phyloP scores from a whole-genome alignment of 2,888 invertebrate genomes.

The Zeuzera pyrina region DNA sequence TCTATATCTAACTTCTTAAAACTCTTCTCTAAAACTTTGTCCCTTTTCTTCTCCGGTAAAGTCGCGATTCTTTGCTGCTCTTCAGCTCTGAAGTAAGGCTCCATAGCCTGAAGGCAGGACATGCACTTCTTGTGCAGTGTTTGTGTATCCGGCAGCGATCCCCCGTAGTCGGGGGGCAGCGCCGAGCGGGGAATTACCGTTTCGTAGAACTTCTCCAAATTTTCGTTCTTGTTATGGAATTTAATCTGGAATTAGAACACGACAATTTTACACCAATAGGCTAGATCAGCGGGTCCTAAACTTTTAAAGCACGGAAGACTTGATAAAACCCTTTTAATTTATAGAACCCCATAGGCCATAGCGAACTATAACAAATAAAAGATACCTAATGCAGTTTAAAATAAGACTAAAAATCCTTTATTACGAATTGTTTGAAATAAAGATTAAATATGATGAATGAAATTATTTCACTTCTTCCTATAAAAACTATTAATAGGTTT shows the following conservation, averaged over 20 bases:
- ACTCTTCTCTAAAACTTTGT: conserved; percentile 76
- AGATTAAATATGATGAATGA: too few species aligned
- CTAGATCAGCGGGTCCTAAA: too few species aligned
- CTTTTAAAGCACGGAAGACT: too few species aligned
- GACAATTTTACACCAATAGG: too few species aligned
- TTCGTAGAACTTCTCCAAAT: conserved; percentile 70
- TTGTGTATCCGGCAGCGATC: conserved; percentile 65
- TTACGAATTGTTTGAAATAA: too few species aligned
- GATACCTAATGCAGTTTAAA: too few species aligned
- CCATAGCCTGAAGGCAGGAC: conserved; percentile 40
- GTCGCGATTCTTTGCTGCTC: conserved; percentile 54
- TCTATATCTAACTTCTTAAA: conserved; percentile 82
- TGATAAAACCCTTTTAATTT: too few species aligned
- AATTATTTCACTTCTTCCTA: too few species aligned
- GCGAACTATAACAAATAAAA: too few species aligned
- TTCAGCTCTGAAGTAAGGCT: conserved; percentile 52
- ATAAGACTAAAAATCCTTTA: too few species aligned
- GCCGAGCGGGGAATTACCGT: conserved; percentile 69
- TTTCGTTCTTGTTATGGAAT: conserved; percentile 70
- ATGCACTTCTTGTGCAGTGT: conserved; percentile 55
- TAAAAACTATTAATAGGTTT: too few species aligned
- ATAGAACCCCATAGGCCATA: too few species aligned
- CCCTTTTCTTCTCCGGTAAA: conserved; percentile 51
- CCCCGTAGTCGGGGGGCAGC: conserved; percentile 76
- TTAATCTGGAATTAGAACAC: conserved; percentile 76